Evolutionary conservation across 2,888 invertebrate species (phyloP).

Genomic region (Philopedon plagiatum): DNA sequence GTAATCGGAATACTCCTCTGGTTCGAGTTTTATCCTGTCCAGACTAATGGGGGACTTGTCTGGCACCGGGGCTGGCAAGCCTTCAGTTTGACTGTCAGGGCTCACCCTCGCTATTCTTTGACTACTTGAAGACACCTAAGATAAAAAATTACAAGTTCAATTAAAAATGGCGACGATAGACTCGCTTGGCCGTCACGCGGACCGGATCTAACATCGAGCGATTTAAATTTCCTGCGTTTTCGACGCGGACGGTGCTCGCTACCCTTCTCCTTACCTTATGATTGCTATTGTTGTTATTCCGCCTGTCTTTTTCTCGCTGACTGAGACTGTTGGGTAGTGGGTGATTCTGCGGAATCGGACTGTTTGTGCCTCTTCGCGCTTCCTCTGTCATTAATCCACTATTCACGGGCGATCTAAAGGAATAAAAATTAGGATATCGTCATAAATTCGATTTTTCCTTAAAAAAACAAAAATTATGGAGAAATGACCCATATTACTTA

Average conservation of each 20-base stretch:
- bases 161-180: not conserved
- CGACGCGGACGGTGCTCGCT: too few relatives aligned
- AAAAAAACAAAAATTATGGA: not conserved
- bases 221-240: too few relatives aligned
- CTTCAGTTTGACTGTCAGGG: constrained; percentile 68
- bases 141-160: not conserved
- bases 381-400: constrained; percentile 44
- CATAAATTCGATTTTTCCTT: not conserved
- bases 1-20: constrained; percentile 69
- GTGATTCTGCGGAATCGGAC: constrained; percentile 32
- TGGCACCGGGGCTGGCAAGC: constrained; percentile 47
- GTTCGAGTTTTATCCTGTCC: constrained; percentile 44
- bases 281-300: constrained; percentile 40
- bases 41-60: constrained; percentile 49
- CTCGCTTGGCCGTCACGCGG: not conserved
- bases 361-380: constrained; percentile 44
- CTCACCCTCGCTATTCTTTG: constrained; percentile 63
- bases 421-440: not conserved
- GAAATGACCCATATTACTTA: constrained; percentile 21
- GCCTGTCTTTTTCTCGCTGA: constrained; percentile 48
- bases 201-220: not conserved
- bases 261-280: constrained; percentile 31
- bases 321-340: constrained; percentile 27
- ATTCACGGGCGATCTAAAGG: constrained; percentile 39
- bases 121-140: constrained; percentile 46